Base-by-base conservation (phyloP, 2,113 vertebrate species). In the Protomyctophum bolini region DNA sequence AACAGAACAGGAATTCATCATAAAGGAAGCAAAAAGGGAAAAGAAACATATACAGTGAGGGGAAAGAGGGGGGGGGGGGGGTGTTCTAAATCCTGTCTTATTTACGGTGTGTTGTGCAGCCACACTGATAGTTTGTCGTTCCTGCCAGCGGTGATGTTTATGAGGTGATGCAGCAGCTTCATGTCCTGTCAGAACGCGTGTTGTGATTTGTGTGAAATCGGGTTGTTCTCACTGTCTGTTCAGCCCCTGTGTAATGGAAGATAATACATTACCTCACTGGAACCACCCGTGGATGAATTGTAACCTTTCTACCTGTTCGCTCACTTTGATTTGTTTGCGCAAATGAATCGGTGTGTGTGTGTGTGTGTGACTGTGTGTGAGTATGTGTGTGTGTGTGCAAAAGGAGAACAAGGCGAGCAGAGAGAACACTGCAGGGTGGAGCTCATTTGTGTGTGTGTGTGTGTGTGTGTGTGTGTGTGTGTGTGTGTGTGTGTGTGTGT, bases 231-330 rank as follows among this genome's bases (percentile, higher is more conserved):
- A 28, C 10, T 52, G 52, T 21, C 68, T 6, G 11, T 66, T 86
- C 67, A 55, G 52, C 73, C 52, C 64, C 55, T 58, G 68, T 77
- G 72, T 76, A 75, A 83, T 77, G 74, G 79, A 80, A 57, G 79
- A 15, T 48, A 71, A 79, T 80, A 77, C 63, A 66, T 61, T 70
- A 56, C 60, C 47, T 81, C 48, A 70, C 68, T 70, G 69, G 75
- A 77, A 80, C 57, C 62, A 15, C 12, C 41, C 65, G 73, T 74
- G 64, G 80, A 82, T 75, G 70, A 82, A 78, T 68, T 58, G 52
- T 51, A 69, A 70, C 60, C 58, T 76, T 76, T 79, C 33, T 63
- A 3, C 57, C 50, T 52, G 63, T 72, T 74, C 67, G 63, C n/a
- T 12, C 75, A 14, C 21, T 56, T 59, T 61, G 47, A 69, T 72